phyloP scores from a whole-genome alignment of 1,140 invertebrate genomes.

The Lysiphlebus fabarum region DNA sequence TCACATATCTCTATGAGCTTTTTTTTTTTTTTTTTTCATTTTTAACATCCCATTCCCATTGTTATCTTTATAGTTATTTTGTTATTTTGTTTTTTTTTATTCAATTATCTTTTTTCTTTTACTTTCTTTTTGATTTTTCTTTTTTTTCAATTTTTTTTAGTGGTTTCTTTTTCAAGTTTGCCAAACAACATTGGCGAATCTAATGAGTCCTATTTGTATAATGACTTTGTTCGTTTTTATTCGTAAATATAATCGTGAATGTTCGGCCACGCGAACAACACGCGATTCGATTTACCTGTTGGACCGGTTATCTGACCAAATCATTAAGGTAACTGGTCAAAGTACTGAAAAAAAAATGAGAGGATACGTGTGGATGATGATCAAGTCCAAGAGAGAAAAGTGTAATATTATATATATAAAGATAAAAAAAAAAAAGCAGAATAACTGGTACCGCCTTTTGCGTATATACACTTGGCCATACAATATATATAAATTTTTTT shows the following conservation, averaged over 20 bases:
- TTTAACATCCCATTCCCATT: neutral
- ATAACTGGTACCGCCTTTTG: no score
- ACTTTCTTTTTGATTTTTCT: no score
- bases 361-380: neutral
- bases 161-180: slow-evolving; percentile 7
- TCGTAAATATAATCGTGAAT: slow-evolving; percentile 33
- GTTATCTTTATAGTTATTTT: neutral
- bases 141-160: neutral
- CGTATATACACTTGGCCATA: no score
- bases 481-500: no score
- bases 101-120: no score
- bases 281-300: slow-evolving; percentile 41
- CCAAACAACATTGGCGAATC: slow-evolving; percentile 37
- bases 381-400: no score
- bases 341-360: slow-evolving; percentile 10
- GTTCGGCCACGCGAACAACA: slow-evolving; percentile 52
- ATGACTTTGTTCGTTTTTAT: slow-evolving; percentile 39
- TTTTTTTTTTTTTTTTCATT: neutral
- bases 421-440: no score
- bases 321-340: neutral
- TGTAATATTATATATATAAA: no score
- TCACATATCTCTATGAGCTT: no score
- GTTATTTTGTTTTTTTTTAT: neutral
- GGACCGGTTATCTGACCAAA: slow-evolving; percentile 22
- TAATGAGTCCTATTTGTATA: slow-evolving; percentile 48